Evolutionary conservation across 2,113 vertebrate species (phyloP), one percentile per base, ranked within the genome.

Genomic region (Aix galericulata): DNA sequence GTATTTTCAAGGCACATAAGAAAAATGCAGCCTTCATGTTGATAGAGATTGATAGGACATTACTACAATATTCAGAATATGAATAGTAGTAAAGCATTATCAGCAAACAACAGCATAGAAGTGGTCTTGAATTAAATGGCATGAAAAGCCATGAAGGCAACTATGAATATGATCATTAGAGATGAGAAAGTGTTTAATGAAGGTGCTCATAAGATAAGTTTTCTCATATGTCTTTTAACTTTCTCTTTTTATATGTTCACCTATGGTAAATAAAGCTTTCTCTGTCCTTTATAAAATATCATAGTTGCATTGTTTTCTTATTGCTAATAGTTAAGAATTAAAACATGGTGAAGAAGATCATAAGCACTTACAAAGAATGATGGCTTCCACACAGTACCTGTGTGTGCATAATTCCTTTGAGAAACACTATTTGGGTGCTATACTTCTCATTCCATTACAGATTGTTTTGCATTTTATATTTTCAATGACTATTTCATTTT

Each of bases 41-140:
- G 80, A 90, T 86, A 68, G 56, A 86, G 82, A 77, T 68, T 82
- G 82, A 86, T 84, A 78, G 56, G 38, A 52, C 50, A 82, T 64
- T 84, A 36, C 56, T 81, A 31, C 60, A 88, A 71, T 69, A 79
- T 38, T 94, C 0, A 0, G 69, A 36, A 91, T 60, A 75, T 56
- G 64, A 91, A 72, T 32, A 88, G 64, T 53, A 75, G 46, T 60
- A 91, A 82, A 78, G 27, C 34, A 88, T 86, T 88, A 94, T 56
- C 32, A 68, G 60, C 42, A 90, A 94, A 78, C 55, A 89, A 79
- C 69, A 78, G 46, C 50, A 12, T 86, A 90, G 56, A 78, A 92
- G 56, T 13, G 40, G 29, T 88, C 69, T 94, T 86, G 69, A 86
- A 93, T 91, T 84, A 90, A 94, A 95, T 31, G 34, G 9, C 60